Conservation (phyloP, 1,140 invertebrate genomes). For the Drosophila gunungcola region DNA sequence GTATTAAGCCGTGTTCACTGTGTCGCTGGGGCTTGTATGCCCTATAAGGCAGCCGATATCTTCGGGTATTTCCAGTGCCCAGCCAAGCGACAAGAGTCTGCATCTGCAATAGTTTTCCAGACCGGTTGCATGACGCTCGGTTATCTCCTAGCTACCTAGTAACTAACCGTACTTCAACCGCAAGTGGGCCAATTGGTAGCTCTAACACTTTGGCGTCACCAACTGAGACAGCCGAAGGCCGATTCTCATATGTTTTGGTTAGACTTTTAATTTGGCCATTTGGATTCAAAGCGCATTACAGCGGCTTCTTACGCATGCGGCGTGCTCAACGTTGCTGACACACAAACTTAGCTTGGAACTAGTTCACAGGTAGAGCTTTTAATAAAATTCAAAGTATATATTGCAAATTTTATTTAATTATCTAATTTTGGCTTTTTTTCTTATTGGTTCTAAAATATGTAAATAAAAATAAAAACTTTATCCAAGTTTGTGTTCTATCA, state of each 20-base stretch:
- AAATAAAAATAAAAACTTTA: too few species aligned
- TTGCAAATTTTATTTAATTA: too few species aligned
- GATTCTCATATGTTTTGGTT: constrained; percentile 45
- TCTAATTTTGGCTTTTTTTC: too few species aligned
- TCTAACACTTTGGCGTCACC: constrained; percentile 31
- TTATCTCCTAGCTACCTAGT: constrained; percentile 27
- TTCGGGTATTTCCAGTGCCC: constrained; percentile 45
- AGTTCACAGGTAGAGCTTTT: constrained; percentile 8
- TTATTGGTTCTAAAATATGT: too few species aligned
- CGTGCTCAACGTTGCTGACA: constrained; percentile 8
- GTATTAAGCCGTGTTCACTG: constrained; percentile 30
- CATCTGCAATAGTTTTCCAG: constrained; percentile 40
- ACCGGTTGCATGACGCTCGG: constrained; percentile 62
- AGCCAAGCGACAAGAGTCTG: constrained; percentile 45
- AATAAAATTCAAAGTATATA: background rate
- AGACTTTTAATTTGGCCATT: constrained; percentile 53
- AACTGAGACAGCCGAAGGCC: constrained; percentile 41
- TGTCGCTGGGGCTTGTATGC: constrained; percentile 52
- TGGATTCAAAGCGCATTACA: constrained; percentile 45
- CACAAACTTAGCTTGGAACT: constrained; percentile 20
- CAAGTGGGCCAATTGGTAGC: constrained; percentile 59
- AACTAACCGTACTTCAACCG: background rate
- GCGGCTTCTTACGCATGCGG: constrained; percentile 21
- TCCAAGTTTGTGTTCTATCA: too few species aligned
- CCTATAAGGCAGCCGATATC: constrained; percentile 39